Conservation (phyloP, 1,140 invertebrate genomes). For the Wiebesia pumilae region DNA sequence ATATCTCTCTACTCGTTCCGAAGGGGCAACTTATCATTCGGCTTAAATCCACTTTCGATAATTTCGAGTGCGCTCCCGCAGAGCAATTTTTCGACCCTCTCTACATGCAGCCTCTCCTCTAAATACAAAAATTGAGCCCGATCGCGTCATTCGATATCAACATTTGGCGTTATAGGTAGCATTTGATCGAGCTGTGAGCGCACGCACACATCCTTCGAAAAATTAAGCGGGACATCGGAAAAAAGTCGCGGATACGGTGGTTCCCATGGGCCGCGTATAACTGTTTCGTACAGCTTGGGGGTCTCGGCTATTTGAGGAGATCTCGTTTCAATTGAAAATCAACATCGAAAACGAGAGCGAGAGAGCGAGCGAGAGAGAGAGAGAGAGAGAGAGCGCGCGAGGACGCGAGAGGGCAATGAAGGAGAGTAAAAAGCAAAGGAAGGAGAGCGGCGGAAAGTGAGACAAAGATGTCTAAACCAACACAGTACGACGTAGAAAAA, state of each 20-base stretch:
- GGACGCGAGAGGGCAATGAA: not conserved
- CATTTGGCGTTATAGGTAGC: constrained; percentile 4
- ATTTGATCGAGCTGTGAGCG: not conserved
- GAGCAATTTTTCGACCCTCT: not conserved
- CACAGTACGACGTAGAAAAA: constrained; percentile 55
- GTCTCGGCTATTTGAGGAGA: constrained; percentile 69
- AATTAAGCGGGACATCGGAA: constrained; percentile 39
- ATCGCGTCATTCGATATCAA: constrained; percentile 24
- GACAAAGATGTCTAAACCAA: constrained; percentile 62
- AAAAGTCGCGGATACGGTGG: constrained; percentile 50
- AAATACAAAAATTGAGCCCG: not conserved
- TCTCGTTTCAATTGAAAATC: constrained; percentile 75
- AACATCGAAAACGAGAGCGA: constrained; percentile 57
- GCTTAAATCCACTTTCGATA: constrained; percentile 39
- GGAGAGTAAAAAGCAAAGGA: not conserved
- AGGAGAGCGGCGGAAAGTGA: constrained; percentile 52
- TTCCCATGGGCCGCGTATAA: constrained; percentile 70
- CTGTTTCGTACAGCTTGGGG: constrained; percentile 62
- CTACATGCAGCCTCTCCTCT: not conserved
- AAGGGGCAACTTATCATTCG: constrained; percentile 8
- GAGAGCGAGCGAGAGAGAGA: constrained; percentile 29
- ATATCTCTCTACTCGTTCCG: not conserved
- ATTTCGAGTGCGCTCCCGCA: not conserved
- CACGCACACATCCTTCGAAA: constrained; percentile 2
- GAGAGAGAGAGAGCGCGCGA: constrained; percentile 1